Evolutionary conservation across 2,888 invertebrate genomes (phyloP), one percentile per base, ranked within the genome.

Genomic region (Vannuccia rotundouncinata): DNA sequence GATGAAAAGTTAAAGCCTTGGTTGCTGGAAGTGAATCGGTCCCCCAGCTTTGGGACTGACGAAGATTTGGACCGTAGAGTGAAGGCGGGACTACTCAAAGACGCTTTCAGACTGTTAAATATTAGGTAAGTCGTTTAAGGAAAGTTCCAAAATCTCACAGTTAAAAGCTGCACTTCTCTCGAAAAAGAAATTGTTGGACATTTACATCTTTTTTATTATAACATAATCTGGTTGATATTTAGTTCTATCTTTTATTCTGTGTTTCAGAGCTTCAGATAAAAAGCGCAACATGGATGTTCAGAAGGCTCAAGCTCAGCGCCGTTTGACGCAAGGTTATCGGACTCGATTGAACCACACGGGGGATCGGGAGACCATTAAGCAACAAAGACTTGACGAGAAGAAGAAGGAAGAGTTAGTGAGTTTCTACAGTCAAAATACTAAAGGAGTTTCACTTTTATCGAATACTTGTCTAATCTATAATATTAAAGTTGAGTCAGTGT

Each of bases 21-120:
- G 88, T 82, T 88, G n/a, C 81, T 88, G 28, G 88, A 88, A 85
- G 88, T 82, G 1, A 88, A 88, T 82, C 83, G 88, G 78, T 87
- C 88, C 29, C 88, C 88, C 25, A 88, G 88, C 83, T 88, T 88
- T 84, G 87, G 86, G 10, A 88, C 87, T 75, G 87, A 87, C 84
- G 87, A 88, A 80, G 84, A 84, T 77, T 83, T 88, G 31, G 88
- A 88, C 82, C 85, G 84, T 82, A 86, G 87, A 74, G 86, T 88
- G 30, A 88, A 88, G 77, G 86, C 86, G 73, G 84, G 85, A 1
- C 82, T 88, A 29, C 82, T 88, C 31, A 85, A 85, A 76, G 87
- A 88, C 81, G 84, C 87, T 5, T 83, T 88, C 30, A 84, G 84
- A 80, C 84, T 88, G n/a, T 83, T 88, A 0, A 86, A 87, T 83